Conservation (phyloP, 2,888 invertebrate genomes). For the Candidula unifasciata region DNA sequence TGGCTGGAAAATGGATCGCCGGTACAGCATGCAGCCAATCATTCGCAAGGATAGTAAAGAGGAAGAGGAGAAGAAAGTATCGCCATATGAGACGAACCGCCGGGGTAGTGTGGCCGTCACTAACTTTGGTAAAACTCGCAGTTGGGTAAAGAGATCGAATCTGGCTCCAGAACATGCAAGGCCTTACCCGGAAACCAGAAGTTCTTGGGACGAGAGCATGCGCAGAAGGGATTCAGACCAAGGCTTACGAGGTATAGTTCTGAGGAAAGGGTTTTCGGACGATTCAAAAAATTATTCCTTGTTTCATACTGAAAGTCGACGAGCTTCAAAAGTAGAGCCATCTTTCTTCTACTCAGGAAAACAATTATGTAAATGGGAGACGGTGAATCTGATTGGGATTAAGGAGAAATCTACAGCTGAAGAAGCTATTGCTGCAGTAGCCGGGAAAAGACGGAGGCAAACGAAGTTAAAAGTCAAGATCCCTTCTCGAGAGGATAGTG, state of each 20-base stretch:
- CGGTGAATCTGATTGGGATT: conserved; percentile 40
- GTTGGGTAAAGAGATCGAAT: conserved; percentile 48
- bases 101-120: conserved; percentile 11
- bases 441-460: not conserved
- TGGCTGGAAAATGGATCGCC: conserved; percentile 26
- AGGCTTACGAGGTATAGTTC: conserved; percentile 40
- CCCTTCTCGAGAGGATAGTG: conserved; percentile 30
- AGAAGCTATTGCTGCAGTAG: not conserved
- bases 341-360: conserved; percentile 27
- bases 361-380: conserved; percentile 50
- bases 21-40: conserved; percentile 51
- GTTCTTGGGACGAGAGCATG: conserved; percentile 52
- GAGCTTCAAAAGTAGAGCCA: conserved; percentile 16
- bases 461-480: conserved; percentile 4
- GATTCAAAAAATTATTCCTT: conserved; percentile 46
- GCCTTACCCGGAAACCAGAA: conserved; percentile 44
- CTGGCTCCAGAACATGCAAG: conserved; percentile 42
- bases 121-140: conserved; percentile 33
- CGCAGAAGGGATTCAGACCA: conserved; percentile 50
- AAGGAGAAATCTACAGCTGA: conserved; percentile 3
- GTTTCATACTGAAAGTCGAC: conserved; percentile 32
- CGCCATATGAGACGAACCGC: not conserved
- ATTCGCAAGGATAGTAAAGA: conserved; percentile 48
- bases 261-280: conserved; percentile 50
- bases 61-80: conserved; percentile 3